Conservation (phyloP, 2,797 vertebrate genomes). For the Lutjanus campechanus region DNA sequence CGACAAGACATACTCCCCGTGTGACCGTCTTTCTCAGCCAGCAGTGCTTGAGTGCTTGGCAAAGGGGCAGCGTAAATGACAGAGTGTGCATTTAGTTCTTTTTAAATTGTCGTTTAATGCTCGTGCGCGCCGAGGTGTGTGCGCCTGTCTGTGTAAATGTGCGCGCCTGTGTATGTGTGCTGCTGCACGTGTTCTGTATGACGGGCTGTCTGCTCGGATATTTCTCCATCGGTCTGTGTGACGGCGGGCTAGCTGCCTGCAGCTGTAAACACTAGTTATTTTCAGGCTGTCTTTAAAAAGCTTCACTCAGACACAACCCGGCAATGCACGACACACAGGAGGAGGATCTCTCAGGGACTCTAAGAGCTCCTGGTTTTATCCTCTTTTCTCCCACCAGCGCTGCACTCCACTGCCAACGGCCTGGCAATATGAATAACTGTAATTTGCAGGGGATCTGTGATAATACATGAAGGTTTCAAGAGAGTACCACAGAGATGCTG, state of each 20-base stretch:
- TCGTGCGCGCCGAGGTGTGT: background rate
- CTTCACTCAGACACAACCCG: constrained; percentile 58
- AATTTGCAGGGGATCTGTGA: constrained; percentile 60
- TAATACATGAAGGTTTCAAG: constrained; percentile 45
- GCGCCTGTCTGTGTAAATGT: background rate
- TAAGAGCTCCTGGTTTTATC: constrained; percentile 70
- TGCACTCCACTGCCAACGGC: constrained; percentile 47
- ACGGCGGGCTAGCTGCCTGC: constrained; percentile 55
- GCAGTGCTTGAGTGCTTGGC: background rate
- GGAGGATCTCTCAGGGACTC: constrained; percentile 65
- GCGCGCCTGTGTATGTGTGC: background rate
- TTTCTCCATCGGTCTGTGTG: constrained; percentile 75
- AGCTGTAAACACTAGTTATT: constrained; percentile 75
- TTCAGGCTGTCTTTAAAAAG: constrained; percentile 72
- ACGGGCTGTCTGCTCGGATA: constrained; percentile 66
- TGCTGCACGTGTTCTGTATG: constrained; percentile 41
- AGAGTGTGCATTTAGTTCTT: constrained; percentile 32
- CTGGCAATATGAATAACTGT: constrained; percentile 60
- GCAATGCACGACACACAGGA: constrained; percentile 43
- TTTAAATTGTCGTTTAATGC: constrained; percentile 43
- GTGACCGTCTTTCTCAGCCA: constrained; percentile 29
- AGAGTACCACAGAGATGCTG: constrained; percentile 33
- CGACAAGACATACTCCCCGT: constrained; percentile 7
- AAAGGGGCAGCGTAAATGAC: constrained; percentile 37
- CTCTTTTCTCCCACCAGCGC: constrained; percentile 38